Evolutionary conservation across 2,888 invertebrate genomes (phyloP), one percentile per base, ranked within the genome.

Genomic region (Colostygia pectinataria): DNA sequence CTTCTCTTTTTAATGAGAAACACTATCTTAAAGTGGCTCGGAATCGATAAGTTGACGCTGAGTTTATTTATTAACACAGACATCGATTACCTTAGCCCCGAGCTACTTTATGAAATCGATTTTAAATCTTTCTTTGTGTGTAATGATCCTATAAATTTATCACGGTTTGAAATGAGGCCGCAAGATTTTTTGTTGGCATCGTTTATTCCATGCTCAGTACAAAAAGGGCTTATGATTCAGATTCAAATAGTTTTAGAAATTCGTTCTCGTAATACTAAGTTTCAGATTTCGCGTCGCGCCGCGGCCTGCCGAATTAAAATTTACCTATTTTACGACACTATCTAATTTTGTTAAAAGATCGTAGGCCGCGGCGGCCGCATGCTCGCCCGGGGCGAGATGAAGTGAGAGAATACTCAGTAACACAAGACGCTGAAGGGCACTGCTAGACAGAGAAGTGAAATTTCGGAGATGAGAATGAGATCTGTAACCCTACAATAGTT

Each of bases 251-350:
- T 78, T 74, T 79, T 69, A 77, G 81, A 83, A 83, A 85, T 85
- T 84, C 81, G 83, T 78, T 82, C 76, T 79, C 71, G 74, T 83
- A 83, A 80, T 76, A 79, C 81, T 82, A 83, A 77, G 55, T 69
- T 62, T 63, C 63, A 60, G 68, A 63, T 61, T 58, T 54, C 57
- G 65, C 63, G 63, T 32, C 31, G 29, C 43, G 55, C 52, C 58
- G 53, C 53, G 44, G 55, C 50, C 53, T 40, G 24, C 32, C 52
- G 34, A 39, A 50, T 44, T 41, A 28, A 51, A 55, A 56, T 57
- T 57, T 57, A 52, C 51, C 59, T 60, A 61, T 48, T 39, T 53
- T 53, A 58, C 56, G 49, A 49, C 32, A 49, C 51, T 55, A 57
- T 42, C 52, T 60, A 58, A 40, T 49, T 59, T 53, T 32, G 57